Conservation (phyloP, 2,113 vertebrate genomes). For the Myodes glareolus region DNA sequence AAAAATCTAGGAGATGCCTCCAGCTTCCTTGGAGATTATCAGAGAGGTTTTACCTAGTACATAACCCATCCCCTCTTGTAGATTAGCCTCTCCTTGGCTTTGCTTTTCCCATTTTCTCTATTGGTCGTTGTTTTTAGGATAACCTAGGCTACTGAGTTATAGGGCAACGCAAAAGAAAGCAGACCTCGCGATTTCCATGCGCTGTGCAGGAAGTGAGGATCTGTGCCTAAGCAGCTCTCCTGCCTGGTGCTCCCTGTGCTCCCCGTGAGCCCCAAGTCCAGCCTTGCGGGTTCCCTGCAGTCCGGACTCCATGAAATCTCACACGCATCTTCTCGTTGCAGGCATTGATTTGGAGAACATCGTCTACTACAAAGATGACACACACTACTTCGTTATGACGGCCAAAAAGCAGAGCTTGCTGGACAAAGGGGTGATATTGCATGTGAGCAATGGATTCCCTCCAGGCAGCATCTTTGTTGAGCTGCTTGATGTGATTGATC, state of each 20-base stretch:
- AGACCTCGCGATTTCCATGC: background rate
- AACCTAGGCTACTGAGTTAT: background rate
- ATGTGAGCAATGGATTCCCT: slow-evolving; percentile 87
- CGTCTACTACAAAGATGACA: slow-evolving; percentile 99
- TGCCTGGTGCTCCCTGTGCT: background rate
- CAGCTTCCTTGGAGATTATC: background rate
- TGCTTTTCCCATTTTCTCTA: background rate
- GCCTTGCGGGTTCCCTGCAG: background rate
- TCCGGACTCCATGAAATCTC: background rate
- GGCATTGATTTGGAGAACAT: slow-evolving; percentile 99
- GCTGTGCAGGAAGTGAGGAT: background rate
- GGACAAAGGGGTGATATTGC: slow-evolving; percentile 98
- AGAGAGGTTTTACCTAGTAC: background rate
- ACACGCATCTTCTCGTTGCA: slow-evolving; percentile 79
- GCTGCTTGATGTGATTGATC: background rate
- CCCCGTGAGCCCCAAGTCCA: background rate
- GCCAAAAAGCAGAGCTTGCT: slow-evolving; percentile 99
- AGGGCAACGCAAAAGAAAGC: background rate
- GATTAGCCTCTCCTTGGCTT: background rate
- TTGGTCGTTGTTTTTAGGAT: background rate
- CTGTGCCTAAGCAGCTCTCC: background rate
- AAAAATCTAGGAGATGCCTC: background rate
- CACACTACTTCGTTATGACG: slow-evolving; percentile 99
- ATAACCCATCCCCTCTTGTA: background rate
- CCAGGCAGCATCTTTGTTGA: background rate